Evolutionary conservation across 2,888 invertebrate genomes (phyloP).

Genomic region (Polymixis flavicincta): DNA sequence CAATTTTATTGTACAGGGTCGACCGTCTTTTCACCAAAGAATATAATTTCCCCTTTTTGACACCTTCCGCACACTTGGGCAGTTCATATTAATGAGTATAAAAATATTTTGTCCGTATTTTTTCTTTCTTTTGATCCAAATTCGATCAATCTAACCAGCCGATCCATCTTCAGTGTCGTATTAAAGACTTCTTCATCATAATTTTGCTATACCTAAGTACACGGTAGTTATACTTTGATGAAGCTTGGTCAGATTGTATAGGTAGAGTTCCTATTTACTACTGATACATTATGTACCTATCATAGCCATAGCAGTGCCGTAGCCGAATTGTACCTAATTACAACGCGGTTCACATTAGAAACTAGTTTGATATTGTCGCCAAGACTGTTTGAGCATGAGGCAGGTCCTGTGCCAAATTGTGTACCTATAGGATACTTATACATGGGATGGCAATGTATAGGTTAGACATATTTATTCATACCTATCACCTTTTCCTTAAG

Average conservation of each 20-base stretch:
- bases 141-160: slow-evolving; percentile 44
- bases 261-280: background rate
- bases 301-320: background rate
- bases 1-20: background rate
- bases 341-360: background rate
- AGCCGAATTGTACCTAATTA: background rate
- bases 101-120: slow-evolving; percentile 10
- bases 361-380: slow-evolving; percentile 1
- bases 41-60: slow-evolving; percentile 7
- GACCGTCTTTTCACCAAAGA: too few species aligned
- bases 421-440: background rate
- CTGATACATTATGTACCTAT: background rate
- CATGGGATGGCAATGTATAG: background rate
- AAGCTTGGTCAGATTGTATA: slow-evolving; percentile 12
- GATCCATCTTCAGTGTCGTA: slow-evolving; percentile 42
- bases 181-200: slow-evolving; percentile 26
- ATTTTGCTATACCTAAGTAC: background rate
- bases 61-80: slow-evolving; percentile 1
- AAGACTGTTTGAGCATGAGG: background rate
- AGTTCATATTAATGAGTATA: slow-evolving; percentile 28
- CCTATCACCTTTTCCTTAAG: too few species aligned
- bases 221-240: slow-evolving; percentile 6
- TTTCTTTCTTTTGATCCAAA: slow-evolving; percentile 14
- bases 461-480: background rate
- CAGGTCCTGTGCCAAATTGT: slow-evolving; percentile 30